Base-by-base conservation (phyloP, 1,140 invertebrate genomes). In the Polypedilum pembai region DNA sequence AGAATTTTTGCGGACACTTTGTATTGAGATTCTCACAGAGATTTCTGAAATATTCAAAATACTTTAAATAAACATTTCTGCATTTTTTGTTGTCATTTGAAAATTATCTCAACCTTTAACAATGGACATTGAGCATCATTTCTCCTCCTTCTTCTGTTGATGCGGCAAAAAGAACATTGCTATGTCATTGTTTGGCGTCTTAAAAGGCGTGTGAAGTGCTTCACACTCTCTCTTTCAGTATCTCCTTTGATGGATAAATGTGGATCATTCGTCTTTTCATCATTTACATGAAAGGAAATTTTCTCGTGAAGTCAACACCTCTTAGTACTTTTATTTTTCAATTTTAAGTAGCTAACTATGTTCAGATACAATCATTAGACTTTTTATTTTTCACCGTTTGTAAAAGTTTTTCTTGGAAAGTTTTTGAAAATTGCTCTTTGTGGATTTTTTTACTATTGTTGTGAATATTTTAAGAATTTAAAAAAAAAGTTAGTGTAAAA, bases 1-100 rank as follows among this genome's bases (percentile, higher is more conserved):
- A 56, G 12, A 56, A 56, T 56, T 56, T n/a, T 15, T 56, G 10
- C 45, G 12, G 12, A n/a, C 45, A 56, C n/a, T 15, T 56, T 56
- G 45, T 56, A 1, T 15, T 15, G 15, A 56, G 45, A 56, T 56
- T 56, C 45, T n/a, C 45, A 56, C 45, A 10, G 45, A 56, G 45
- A 56, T 56, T n/a, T 12, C 45, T 56, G 12, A 56, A 56, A 56
- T 56, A 56, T 56, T 56, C 45, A 56, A 56, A n/a, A 56, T 12
- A 56, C 45, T n/a, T 56, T n/a, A 56, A 56, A 56, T 56, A 56
- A 56, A 56, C 45, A 56, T 56, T 56, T 56, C n/a, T 1, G n/a
- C 0, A 45, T 56, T n/a, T n/a, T n/a, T 12, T 56, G 45, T 56
- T 56, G 8, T 15, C n/a, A n/a, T 15, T n/a, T 15, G 45, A 56